Percentiles rank a stretch among this genome's conserved stretches.
Evolutionary conservation across 2,888 invertebrate species (phyloP).

Genomic region (Hofmannophila pseudospretella): DNA sequence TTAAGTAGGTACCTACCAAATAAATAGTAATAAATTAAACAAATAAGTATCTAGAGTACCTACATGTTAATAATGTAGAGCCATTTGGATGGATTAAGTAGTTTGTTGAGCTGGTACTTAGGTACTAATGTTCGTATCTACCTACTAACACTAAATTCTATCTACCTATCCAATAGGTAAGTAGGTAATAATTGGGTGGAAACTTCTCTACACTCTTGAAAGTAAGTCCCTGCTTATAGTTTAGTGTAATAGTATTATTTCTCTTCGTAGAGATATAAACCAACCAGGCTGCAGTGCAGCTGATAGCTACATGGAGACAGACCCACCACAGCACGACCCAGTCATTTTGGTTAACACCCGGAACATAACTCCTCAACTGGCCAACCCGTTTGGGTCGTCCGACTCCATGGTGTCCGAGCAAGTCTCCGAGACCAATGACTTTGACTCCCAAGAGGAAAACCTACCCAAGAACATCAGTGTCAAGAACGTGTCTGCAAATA

Average conservation of each 20-base stretch:
- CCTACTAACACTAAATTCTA: too few relatives aligned
- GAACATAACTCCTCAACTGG: conserved; percentile 13
- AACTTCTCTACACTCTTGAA: too few relatives aligned
- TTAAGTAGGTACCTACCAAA: conserved; percentile 1
- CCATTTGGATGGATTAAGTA: too few relatives aligned
- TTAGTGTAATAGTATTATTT: too few relatives aligned
- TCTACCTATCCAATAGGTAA: too few relatives aligned
- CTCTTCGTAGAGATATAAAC: conserved; percentile 40
- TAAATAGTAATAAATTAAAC: too few relatives aligned
- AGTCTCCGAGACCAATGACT: conserved; percentile 24
- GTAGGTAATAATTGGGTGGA: too few relatives aligned
- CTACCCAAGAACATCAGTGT: conserved; percentile 6
- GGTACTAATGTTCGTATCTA: too few relatives aligned
- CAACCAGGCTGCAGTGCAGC: conserved; percentile 35
- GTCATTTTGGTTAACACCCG: conserved; percentile 9
- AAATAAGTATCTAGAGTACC: too few relatives aligned
- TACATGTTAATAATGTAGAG: too few relatives aligned
- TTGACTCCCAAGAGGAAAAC: conserved; percentile 26
- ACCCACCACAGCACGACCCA: background rate
- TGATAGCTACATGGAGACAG: conserved; percentile 15
- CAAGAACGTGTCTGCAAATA: conserved; percentile 38
- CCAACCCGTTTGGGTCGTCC: conserved; percentile 31
- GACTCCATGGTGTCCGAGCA: conserved; percentile 36
- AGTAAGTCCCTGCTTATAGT: too few relatives aligned
- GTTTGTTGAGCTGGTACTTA: too few relatives aligned